Conservation (phyloP, 2,113 vertebrate genomes). For the Tupaia chinensis region DNA sequence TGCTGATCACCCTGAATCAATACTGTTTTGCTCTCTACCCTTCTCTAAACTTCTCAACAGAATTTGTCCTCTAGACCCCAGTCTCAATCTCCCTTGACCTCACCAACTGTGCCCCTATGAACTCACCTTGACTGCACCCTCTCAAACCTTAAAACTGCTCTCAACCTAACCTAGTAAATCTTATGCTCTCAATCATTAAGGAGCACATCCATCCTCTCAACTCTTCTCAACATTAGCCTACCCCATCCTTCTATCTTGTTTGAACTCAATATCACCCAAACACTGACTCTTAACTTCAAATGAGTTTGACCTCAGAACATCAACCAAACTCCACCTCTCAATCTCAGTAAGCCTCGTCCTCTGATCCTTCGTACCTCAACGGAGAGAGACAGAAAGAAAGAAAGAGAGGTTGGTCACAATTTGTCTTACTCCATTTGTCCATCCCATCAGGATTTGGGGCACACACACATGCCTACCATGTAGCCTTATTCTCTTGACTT, state of each 20-base stretch:
- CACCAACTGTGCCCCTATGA: not conserved
- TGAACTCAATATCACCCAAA: constrained; percentile 4
- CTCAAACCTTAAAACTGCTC: not conserved
- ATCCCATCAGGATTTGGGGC: too few relatives aligned
- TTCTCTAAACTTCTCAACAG: not conserved
- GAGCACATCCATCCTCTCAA: not conserved
- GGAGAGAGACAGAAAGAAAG: too few relatives aligned
- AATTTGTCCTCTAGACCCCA: not conserved
- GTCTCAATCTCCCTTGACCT: not conserved
- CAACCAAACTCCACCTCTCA: not conserved
- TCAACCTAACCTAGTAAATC: constrained; percentile 8
- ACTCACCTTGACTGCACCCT: not conserved
- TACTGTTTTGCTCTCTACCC: not conserved
- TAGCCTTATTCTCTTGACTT: not conserved
- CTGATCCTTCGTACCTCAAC: not conserved
- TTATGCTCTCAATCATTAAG: not conserved
- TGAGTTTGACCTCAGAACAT: constrained; percentile 23
- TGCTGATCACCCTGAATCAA: not conserved
- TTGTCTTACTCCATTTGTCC: too few relatives aligned
- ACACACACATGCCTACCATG: too few relatives aligned
- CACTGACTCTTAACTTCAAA: not conserved
- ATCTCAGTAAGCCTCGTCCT: not conserved
- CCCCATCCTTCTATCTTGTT: not conserved
- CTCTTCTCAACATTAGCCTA: not conserved
- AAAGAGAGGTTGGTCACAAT: too few relatives aligned